Percentiles rank a stretch among this genome's conserved stretches.
These are phyloP conservation scores for Eleginops maclovinus DNA, from an alignment of 2,113 vertebrate species.

Conservation along the genomic window DNA sequence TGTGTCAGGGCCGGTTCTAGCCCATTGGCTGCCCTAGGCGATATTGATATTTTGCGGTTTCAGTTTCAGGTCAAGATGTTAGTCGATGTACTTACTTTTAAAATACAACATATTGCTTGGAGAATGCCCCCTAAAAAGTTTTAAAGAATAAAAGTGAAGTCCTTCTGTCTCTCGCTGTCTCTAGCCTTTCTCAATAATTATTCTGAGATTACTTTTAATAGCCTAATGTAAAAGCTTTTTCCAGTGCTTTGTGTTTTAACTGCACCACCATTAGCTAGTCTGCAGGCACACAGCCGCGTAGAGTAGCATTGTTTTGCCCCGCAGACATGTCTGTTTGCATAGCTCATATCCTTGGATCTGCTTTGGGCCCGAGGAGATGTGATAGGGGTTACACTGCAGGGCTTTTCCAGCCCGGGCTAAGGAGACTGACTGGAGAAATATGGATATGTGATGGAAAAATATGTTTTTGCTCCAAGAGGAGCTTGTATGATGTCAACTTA, in stretches of 20 bases:
- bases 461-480: constrained; percentile 26
- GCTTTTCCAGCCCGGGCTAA: constrained; percentile 43
- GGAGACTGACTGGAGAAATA: constrained; percentile 32
- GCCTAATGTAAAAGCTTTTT: neutral
- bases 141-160: neutral
- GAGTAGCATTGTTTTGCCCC: constrained; percentile 37
- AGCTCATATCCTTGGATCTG: constrained; percentile 61
- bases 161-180: too few relatives aligned
- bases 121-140: neutral
- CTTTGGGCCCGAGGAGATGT: constrained; percentile 59
- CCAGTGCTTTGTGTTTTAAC: neutral
- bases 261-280: constrained; percentile 14
- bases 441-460: constrained; percentile 38
- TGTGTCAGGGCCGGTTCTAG: too few relatives aligned
- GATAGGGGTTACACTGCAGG: constrained; percentile 34
- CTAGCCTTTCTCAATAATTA: constrained; percentile 23
- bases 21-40: too few relatives aligned
- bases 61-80: neutral
- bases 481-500: constrained; percentile 17
- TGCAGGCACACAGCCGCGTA: constrained; percentile 11
- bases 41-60: too few relatives aligned
- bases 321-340: constrained; percentile 64
- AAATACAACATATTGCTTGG: neutral
- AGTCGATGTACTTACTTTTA: neutral
- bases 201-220: constrained; percentile 1